Evolutionary conservation across 1,140 invertebrate species (phyloP), one percentile per base, ranked within the genome.

Genomic region (Anastrepha ludens): DNA sequence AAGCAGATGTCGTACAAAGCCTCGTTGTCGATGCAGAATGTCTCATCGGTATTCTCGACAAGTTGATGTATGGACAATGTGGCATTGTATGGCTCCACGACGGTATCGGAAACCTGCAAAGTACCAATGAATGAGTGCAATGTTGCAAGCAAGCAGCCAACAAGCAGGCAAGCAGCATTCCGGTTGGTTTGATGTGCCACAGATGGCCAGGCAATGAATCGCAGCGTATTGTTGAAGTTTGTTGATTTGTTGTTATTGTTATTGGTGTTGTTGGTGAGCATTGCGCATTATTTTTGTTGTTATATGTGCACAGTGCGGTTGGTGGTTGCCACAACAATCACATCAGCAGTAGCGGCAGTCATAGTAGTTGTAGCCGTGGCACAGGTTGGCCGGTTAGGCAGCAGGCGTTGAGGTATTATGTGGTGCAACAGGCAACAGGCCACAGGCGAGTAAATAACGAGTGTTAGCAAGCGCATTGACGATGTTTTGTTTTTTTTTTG

Each of bases 1-100:
- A 98, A 98, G 94, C 98, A 98, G 90, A 98, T 98, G 93, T 98
- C 97, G 91, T 98, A 98, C 13, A 98, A 94, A 87, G 98, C 98
- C 94, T 98, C 98, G 93, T 98, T 98, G 94, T 98, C 97, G 91
- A 98, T 97, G 90, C 97, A 98, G 91, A 97, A 98, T 5, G 97
- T 97, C 93, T 98, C 96, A 91, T 98, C 97, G 15, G 97, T 97
- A 91, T 98, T 98, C 93, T 98, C 97, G 39, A 98, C 96, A 55
- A 98, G 93, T 91, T 98, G 97, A 91, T 98, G 97, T 13, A 98
- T 96, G 15, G 97, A 97, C n/a, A 98, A 94, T 55, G 97, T 98
- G 17, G 97, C 96, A 93, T 98, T 98, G 94, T 98, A 98, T 7
- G 97, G 97, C 93, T 98, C 97, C 55, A 98, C 97, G 15, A 98